Evolutionary conservation across 2,888 invertebrate genomes (phyloP), one percentile per base, ranked within the genome.

Genomic region (Itoplectis maculator): DNA sequence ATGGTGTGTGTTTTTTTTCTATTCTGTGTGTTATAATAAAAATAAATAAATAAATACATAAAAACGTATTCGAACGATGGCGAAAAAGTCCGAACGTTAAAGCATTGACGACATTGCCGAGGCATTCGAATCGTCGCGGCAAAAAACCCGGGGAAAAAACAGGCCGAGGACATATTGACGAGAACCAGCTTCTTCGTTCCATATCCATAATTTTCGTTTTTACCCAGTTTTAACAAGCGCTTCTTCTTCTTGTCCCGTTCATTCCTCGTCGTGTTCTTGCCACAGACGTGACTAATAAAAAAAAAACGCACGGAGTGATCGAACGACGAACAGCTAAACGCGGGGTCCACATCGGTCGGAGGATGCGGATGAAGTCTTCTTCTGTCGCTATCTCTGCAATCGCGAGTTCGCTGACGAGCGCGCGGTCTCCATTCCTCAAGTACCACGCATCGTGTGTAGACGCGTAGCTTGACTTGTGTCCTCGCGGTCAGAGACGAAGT

Each of bases 321-420:
- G 35, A 35, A 47, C 35, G 35, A n/a, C n/a, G 37, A 11, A 29
- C 45, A 47, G 72, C 61, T 72, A 72, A 37, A 69, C 29, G 61
- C 68, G 35, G 15, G 56, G 23, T 29, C 15, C 11, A 45, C 40
- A 65, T 75, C 65, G 20, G 51, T 40, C 29, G 29, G 29, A 23
- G 65, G 65, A 45, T 23, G 8, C 13, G 45, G 40, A 78, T 78
- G 65, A 78, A 78, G 78, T 78, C 80, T 68, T 86, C 82, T 81
- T 79, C 63, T 54, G 75, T n/a, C 59, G 66, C 72, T 82, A 86
- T 86, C 83, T 80, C 83, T 40, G 66, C 69, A 85, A 85, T 81
- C 76, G 70, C 76, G 79, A 78, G 81, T 74, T 78, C 72, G 68
- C 66, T 45, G 65, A 72, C 49, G 65, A 54, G 45, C 56, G 65